Evolutionary conservation across 1,140 invertebrate species (phyloP), one percentile per base, ranked within the genome.

Genomic region (Nephila pilipes): DNA sequence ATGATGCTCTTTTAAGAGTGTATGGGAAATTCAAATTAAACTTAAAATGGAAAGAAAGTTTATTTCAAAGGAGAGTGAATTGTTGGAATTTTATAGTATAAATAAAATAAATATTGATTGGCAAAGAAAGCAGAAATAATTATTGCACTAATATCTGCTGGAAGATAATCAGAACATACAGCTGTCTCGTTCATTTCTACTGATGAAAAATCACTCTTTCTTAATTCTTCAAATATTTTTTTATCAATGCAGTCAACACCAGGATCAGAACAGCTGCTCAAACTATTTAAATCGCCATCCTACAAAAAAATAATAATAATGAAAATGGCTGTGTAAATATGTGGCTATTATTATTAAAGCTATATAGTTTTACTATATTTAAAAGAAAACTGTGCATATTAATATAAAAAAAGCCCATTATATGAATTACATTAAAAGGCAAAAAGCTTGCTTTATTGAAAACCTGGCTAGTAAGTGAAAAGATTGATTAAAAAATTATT

Each of bases 191-290:
- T 80, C 32, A 38, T 75, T 75, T 75, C 69, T 32, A 32, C 16
- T 55, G n/a, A 16, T 57, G 81, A 83, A 14, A 54, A 0, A 83
- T 83, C 81, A 29, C 6, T 55, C n/a, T 57, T 57, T 55, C 55
- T 14, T 8, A 83, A 57, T 55, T 57, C 54, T 55, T 83, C 81
- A 55, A 83, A 12, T n/a, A 54, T 55, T 55, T 57, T 83, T 83
- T 25, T 57, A 1, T 54, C 81, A 83, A 83, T 55, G 14, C 81
- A 55, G 22, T 83, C 4, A 57, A 83, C 46, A 83, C 46, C 46
- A 29, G 81, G 81, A 83, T 83, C 81, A 57, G 81, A 83, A 83
- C 54, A 83, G 81, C 81, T 54, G 16, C 79, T 36, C 18, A 81
- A 46, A 38, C 5, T 32, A 83, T 83, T 25, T 8, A 22, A n/a